These are phyloP conservation scores for Petrocephalus schoutedeni DNA, from an alignment of 2,797 vertebrate species.

Conservation along the genomic window DNA sequence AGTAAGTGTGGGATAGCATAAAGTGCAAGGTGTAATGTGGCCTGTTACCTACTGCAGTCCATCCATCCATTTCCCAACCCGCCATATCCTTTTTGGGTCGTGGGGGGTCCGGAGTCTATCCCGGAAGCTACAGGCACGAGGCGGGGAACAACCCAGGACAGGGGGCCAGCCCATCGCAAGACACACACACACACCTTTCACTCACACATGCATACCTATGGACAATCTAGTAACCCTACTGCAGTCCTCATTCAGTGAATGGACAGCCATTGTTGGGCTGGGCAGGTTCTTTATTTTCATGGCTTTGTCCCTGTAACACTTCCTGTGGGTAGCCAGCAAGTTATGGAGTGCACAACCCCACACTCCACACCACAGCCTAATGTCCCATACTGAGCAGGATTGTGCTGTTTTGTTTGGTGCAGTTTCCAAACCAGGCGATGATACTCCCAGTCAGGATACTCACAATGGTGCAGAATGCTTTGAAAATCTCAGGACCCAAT, in stretches of 20 bases:
- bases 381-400: not conserved
- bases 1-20: not conserved
- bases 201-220: no score
- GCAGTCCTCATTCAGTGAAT: not conserved
- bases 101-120: no score
- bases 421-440: not conserved
- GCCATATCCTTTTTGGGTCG: no score
- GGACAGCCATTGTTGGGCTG: not conserved
- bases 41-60: not conserved
- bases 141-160: no score
- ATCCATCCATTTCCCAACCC: no score
- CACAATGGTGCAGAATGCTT: not conserved
- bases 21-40: not conserved
- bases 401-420: not conserved
- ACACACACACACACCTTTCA: no score
- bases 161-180: no score
- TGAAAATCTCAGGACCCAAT: not conserved
- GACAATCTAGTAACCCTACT: not conserved
- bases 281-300: not conserved
- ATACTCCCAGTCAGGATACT: not conserved
- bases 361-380: not conserved
- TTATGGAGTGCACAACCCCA: not conserved
- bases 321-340: not conserved
- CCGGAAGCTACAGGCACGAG: no score
- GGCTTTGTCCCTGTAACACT: not conserved